A percentile compares a stretch with the other conserved stretches of the same genome.
Evolutionary conservation across 2,113 vertebrate genomes (phyloP).

Genomic region (Cavia aperea): DNA sequence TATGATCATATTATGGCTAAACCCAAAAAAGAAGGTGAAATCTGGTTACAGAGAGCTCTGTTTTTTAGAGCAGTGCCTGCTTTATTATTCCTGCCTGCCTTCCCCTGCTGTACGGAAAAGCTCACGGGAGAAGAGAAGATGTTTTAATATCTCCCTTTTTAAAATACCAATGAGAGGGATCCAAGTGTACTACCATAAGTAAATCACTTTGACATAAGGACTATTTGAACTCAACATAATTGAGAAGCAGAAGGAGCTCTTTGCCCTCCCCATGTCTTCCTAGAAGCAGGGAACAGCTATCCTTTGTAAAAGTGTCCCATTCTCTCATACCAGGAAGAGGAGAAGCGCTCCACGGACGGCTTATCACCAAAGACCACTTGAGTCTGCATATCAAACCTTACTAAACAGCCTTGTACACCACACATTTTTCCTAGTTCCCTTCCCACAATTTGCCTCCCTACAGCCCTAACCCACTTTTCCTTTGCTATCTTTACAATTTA

Average conservation of each 20-base stretch:
- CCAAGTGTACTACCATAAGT: background rate
- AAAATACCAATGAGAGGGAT: background rate
- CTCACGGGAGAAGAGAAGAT: background rate
- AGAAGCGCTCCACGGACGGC: background rate
- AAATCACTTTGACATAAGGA: background rate
- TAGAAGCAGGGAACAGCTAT: background rate
- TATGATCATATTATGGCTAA: background rate
- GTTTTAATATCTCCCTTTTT: background rate
- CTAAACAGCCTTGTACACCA: background rate
- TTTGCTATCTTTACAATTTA: background rate
- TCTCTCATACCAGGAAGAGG: background rate
- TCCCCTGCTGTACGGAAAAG: background rate
- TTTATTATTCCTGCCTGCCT: background rate
- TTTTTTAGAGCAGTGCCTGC: background rate
- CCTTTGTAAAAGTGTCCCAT: background rate
- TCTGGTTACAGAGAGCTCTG: slow-evolving; percentile 28
- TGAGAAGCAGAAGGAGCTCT: background rate
- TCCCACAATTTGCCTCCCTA: background rate
- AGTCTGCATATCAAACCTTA: background rate
- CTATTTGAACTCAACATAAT: background rate
- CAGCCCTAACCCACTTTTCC: background rate
- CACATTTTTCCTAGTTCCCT: background rate
- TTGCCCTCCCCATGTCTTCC: background rate
- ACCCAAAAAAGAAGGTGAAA: slow-evolving; percentile 19
- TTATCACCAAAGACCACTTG: background rate